Conservation (phyloP, 2,113 vertebrate genomes). For the Zapornia atra region DNA sequence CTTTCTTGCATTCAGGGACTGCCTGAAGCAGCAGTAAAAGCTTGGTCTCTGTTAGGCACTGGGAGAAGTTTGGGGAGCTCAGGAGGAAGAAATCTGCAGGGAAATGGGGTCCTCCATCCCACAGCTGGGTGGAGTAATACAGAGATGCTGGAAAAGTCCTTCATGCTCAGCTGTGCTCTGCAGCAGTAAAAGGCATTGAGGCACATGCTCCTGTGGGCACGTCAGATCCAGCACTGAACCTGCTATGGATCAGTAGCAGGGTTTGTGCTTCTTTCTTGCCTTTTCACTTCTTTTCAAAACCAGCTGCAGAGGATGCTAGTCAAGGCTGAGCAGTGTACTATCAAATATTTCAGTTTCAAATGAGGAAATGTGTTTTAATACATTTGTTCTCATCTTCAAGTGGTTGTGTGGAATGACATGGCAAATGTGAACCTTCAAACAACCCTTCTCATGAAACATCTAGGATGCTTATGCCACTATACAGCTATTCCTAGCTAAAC, state of each 20-base stretch:
- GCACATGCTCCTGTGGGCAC: too few relatives aligned
- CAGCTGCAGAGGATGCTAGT: neutral
- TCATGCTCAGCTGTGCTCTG: neutral
- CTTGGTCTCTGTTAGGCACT: too few relatives aligned
- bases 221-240: too few relatives aligned
- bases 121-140: too few relatives aligned
- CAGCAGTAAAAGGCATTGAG: neutral
- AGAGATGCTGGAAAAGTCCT: neutral
- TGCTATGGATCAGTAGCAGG: accelerated
- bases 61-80: neutral
- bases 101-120: neutral
- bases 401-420: neutral
- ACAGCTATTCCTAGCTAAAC: neutral
- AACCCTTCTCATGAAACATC: too few relatives aligned
- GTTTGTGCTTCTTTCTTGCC: neutral
- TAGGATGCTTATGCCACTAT: neutral
- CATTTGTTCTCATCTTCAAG: neutral
- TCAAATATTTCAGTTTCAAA: neutral
- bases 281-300: neutral
- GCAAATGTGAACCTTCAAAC: neutral
- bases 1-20: neutral
- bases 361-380: neutral
- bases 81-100: neutral
- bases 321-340: neutral
- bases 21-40: neutral